Percentiles rank a stretch among this genome's conserved stretches.
phyloP scores from a whole-genome alignment of 2,797 vertebrate genomes.

The Pristis pectinata region DNA sequence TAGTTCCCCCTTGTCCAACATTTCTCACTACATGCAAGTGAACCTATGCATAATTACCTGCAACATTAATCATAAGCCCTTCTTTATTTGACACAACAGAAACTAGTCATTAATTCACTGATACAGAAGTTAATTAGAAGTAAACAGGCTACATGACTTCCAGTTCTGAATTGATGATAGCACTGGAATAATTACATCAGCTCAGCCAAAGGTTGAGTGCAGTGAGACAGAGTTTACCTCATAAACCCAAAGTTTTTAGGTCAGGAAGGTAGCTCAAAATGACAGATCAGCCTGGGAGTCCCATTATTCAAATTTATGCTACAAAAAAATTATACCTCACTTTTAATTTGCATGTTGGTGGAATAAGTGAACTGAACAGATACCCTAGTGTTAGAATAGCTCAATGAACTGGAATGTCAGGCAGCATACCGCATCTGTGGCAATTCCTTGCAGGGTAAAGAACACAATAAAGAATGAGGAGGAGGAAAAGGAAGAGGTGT shows the following conservation, averaged over 20 bases:
- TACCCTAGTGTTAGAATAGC: background rate
- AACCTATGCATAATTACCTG: constrained; percentile 30
- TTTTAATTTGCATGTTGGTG: background rate
- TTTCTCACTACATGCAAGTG: constrained; percentile 2
- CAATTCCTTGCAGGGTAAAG: background rate
- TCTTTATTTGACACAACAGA: background rate
- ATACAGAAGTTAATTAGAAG: constrained; percentile 28
- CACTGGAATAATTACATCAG: background rate
- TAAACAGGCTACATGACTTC: constrained; percentile 16
- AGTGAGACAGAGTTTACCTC: background rate
- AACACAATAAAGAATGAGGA: background rate
- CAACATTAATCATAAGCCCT: constrained; percentile 26
- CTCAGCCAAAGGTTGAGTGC: background rate
- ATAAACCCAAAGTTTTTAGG: background rate
- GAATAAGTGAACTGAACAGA: background rate
- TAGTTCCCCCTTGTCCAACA: background rate
- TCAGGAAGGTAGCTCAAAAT: background rate
- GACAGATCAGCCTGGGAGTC: background rate
- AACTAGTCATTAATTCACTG: constrained; percentile 30
- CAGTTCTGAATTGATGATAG: constrained; percentile 19
- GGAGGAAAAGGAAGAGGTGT: background rate
- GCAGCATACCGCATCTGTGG: background rate
- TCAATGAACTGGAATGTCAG: background rate
- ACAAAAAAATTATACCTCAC: background rate
- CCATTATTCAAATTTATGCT: background rate